Percentiles rank a stretch among this genome's conserved stretches.
These are phyloP conservation scores for Palythoa grandis DNA, from an alignment of 92 coral and sea anemone species.

Conservation along the genomic window DNA sequence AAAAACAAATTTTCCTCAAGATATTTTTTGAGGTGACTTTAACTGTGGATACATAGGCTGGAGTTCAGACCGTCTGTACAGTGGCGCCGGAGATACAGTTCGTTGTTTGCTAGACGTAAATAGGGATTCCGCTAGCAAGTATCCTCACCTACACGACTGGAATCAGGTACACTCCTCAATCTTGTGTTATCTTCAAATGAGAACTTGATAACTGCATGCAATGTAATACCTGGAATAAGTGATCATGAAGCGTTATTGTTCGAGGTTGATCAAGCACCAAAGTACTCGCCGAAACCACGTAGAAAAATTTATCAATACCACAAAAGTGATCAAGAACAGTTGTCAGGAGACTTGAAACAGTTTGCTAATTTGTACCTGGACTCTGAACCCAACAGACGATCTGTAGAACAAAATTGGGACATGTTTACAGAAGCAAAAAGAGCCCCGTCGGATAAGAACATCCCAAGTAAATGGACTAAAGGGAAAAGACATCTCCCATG, in stretches of 20 bases:
- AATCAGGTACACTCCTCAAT: conserved; percentile 5
- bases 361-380: not conserved
- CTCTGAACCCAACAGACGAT: not conserved
- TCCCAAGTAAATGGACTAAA: not conserved
- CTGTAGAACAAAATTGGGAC: not conserved
- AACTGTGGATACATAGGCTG: conserved; percentile 53
- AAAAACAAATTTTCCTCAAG: conserved; percentile 26
- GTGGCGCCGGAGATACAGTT: conserved; percentile 15
- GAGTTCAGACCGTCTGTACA: conserved; percentile 42
- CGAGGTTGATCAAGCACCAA: conserved; percentile 9
- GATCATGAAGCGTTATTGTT: conserved; percentile 5
- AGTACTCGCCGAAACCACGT: conserved; percentile 30
- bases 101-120: conserved; percentile 19
- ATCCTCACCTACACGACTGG: conserved; percentile 7
- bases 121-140: conserved; percentile 29
- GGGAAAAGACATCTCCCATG: conserved; percentile 10
- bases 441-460: not conserved
- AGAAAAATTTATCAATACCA: not conserved
- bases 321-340: not conserved
- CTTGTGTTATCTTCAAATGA: too few relatives aligned
- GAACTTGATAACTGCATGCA: too few relatives aligned
- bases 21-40: conserved; percentile 48
- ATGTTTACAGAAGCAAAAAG: not conserved
- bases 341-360: not conserved
- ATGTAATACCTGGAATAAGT: conserved; percentile 22